These are phyloP conservation scores for Brachionus paranguensis DNA, from an alignment of 1,140 invertebrate species.

Conservation along the genomic window DNA sequence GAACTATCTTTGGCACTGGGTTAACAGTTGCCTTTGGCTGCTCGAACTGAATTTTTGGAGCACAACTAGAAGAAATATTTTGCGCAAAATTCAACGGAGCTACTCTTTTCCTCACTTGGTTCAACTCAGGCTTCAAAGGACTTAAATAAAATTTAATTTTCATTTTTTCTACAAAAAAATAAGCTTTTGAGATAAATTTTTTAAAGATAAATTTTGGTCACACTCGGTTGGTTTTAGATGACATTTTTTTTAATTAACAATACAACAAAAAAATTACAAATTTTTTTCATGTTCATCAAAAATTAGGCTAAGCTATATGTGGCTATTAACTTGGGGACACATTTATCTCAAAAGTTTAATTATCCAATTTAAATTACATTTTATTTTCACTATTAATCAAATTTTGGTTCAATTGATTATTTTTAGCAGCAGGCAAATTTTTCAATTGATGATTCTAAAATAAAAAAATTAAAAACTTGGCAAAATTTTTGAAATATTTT, in stretches of 20 bases:
- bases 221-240: background rate
- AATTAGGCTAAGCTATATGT: background rate
- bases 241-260: slow-evolving; percentile 1
- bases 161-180: background rate
- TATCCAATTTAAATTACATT: background rate
- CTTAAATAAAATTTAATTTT: background rate
- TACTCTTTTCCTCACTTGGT: background rate
- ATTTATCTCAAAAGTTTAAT: background rate
- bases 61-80: background rate
- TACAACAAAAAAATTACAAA: background rate
- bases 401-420: background rate
- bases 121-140: background rate
- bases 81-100: background rate
- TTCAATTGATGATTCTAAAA: background rate
- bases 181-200: background rate
- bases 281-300: background rate
- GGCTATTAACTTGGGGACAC: background rate
- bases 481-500: no score
- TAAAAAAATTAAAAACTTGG: background rate
- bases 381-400: background rate
- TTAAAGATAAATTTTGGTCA: background rate
- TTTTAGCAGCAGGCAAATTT: background rate
- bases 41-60: background rate
- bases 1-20: background rate
- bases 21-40: background rate